A percentile compares a stretch with the other conserved stretches of the same genome.
Conservation (phyloP, 2,797 vertebrate genomes). For the Enteromius fasciolatus region DNA sequence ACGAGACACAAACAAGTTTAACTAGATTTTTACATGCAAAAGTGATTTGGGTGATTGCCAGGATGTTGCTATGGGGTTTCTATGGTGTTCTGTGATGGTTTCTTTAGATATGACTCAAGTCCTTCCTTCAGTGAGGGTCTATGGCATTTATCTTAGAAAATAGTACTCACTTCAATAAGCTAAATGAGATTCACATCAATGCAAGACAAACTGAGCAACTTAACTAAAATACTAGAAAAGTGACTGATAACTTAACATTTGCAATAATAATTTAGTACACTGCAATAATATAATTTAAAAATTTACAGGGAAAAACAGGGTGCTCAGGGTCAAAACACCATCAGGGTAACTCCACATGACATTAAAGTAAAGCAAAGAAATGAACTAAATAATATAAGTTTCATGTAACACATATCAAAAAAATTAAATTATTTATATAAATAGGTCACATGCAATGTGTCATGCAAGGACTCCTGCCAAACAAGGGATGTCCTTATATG, state of each 20-base stretch:
- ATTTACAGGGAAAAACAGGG: neutral
- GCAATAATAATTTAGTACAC: neutral
- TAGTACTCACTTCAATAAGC: neutral
- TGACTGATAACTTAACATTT: neutral
- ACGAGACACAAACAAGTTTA: constrained; percentile 55
- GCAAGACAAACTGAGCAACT: neutral
- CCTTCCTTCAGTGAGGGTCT: neutral
- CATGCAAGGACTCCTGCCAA: neutral
- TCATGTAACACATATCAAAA: neutral
- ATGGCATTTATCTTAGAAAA: neutral
- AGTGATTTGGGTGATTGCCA: constrained; percentile 15
- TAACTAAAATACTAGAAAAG: neutral
- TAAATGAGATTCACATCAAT: neutral
- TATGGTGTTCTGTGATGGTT: constrained; percentile 2
- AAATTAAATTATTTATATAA: neutral
- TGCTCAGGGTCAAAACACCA: neutral
- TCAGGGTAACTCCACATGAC: neutral
- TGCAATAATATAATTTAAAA: too few species aligned
- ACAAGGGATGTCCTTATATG: neutral
- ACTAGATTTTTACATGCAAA: constrained; percentile 20
- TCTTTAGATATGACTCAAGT: neutral
- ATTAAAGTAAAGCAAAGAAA: neutral
- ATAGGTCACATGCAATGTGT: neutral
- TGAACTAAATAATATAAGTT: neutral
- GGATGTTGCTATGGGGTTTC: constrained; percentile 9